Evolutionary conservation across 2,888 invertebrate genomes (phyloP).

Genomic region (Nomada fucata): DNA sequence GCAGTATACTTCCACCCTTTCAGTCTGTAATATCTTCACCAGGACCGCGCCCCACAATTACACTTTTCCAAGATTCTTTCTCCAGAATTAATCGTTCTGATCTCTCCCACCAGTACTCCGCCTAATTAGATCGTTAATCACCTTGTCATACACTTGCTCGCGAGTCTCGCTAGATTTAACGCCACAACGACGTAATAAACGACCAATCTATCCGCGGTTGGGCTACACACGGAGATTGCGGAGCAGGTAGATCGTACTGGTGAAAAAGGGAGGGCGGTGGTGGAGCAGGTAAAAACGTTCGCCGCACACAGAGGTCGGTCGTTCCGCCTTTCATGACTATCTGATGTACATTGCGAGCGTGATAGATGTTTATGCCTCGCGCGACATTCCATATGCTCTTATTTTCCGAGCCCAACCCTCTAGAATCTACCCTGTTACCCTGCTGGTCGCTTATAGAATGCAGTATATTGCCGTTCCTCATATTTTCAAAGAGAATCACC

Average conservation of each 20-base stretch:
- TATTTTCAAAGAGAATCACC: slow-evolving; percentile 69
- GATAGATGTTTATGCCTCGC: slow-evolving; percentile 69
- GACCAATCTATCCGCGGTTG: slow-evolving; percentile 51
- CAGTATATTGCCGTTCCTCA: slow-evolving; percentile 72
- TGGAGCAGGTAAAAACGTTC: slow-evolving; percentile 57
- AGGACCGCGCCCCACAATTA: too few species aligned
- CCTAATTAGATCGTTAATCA: slow-evolving; percentile 62
- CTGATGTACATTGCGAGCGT: slow-evolving; percentile 73
- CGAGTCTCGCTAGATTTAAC: slow-evolving; percentile 52
- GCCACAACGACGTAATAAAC: slow-evolving; percentile 52
- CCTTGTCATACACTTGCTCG: slow-evolving; percentile 51
- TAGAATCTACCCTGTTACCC: slow-evolving; percentile 20
- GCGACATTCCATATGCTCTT: slow-evolving; percentile 68
- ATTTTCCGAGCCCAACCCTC: slow-evolving; percentile 57
- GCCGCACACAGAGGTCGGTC: slow-evolving; percentile 52
- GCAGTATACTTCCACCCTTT: background rate
- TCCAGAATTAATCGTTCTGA: slow-evolving; percentile 29
- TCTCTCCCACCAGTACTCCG: slow-evolving; percentile 37
- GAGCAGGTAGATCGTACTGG: background rate
- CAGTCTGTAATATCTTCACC: too few species aligned
- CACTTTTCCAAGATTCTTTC: background rate
- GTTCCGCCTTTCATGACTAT: slow-evolving; percentile 74
- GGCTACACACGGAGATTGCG: slow-evolving; percentile 12
- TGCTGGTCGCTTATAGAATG: slow-evolving; percentile 10
- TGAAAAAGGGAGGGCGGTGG: background rate